Evolutionary conservation across 1,140 invertebrate species (phyloP), one percentile per base, ranked within the genome.

Genomic region (Heliconius nattereri): DNA sequence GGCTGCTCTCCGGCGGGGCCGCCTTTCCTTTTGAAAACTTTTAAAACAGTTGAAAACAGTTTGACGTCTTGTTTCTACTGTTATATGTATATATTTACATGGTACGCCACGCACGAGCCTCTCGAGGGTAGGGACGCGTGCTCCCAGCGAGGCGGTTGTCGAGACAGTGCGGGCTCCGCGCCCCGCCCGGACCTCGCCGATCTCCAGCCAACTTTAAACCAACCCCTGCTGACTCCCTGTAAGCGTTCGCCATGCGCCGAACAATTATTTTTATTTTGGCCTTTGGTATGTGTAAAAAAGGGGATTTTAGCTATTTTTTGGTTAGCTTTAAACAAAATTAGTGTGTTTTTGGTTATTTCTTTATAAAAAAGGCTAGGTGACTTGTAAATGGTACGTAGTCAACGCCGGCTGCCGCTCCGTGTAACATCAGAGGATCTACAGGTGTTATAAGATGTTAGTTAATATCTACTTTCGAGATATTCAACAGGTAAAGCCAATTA

Each of bases 31-130:
- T 85, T 86, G 72, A 90, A 83, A 85, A 90, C 88, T 90, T 91
- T 92, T 81, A 84, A 74, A 49, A 88, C 79, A 87, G 82, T 92
- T 89, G 85, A 86, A 81, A 90, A 84, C 87, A 91, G 88, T 92
- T 92, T 90, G 88, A 86, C 52, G 86, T 82, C 3, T 85, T 89
- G 83, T 90, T 85, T 8, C 80, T 76, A 85, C 83, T 81, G 79
- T 88, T 85, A 80, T 79, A 78, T 73, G 73, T 75, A 76, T 77
- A 52, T 45, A 66, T 72, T 72, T 77, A 81, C 75, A 54, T 83
- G 81, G 85, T 81, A 86, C 85, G 86, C 86, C 79, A 77, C 88
- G 83, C 87, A 81, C 76, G 81, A 70, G 60, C 74, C 76, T 75
- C 78, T 75, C 71, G 77, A n/a, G 23, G 40, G 81, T 82, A 81